phyloP scores from a whole-genome alignment of 1,140 invertebrate species.

The Copidosoma floridanum region DNA sequence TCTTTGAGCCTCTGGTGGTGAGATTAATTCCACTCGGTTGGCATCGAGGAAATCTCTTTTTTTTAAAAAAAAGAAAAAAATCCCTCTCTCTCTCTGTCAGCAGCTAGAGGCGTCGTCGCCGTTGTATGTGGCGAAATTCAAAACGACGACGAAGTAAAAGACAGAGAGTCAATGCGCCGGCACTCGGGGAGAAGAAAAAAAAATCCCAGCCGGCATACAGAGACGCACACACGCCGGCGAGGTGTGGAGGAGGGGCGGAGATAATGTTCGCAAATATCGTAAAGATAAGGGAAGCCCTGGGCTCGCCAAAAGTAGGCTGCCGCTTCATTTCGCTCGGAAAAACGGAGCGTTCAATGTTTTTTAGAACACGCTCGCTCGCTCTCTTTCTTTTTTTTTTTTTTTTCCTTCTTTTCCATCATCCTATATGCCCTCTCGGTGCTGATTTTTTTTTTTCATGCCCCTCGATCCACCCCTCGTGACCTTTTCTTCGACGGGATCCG shows the following conservation, averaged over 20 bases:
- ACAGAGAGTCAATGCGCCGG: constrained; percentile 6
- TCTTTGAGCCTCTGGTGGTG: constrained; percentile 1
- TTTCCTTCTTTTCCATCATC: no score
- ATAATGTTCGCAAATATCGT: constrained; percentile 56
- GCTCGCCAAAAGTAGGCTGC: neutral
- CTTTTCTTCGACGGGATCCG: constrained; percentile 29
- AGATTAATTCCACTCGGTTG: constrained; percentile 15
- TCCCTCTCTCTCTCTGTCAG: no score
- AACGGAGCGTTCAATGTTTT: constrained; percentile 41
- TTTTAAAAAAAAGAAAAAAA: neutral
- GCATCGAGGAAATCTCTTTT: neutral
- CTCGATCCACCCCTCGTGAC: constrained; percentile 26
- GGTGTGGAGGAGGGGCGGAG: constrained; percentile 36
- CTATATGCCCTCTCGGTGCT: no score
- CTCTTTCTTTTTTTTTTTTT: constrained; percentile 9
- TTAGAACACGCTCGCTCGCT: constrained; percentile 17
- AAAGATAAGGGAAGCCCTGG: constrained; percentile 48
- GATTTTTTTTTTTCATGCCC: constrained; percentile 39
- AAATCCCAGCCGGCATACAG: constrained; percentile 46
- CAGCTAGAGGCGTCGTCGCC: no score
- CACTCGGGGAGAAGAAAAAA: no score
- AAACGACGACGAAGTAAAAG: constrained; percentile 1
- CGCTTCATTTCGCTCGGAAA: constrained; percentile 28
- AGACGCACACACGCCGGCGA: no score
- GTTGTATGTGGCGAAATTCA: constrained; percentile 1